Base-by-base conservation (phyloP, 2,888 invertebrate species). In the Hirtodrosophila confusa region DNA sequence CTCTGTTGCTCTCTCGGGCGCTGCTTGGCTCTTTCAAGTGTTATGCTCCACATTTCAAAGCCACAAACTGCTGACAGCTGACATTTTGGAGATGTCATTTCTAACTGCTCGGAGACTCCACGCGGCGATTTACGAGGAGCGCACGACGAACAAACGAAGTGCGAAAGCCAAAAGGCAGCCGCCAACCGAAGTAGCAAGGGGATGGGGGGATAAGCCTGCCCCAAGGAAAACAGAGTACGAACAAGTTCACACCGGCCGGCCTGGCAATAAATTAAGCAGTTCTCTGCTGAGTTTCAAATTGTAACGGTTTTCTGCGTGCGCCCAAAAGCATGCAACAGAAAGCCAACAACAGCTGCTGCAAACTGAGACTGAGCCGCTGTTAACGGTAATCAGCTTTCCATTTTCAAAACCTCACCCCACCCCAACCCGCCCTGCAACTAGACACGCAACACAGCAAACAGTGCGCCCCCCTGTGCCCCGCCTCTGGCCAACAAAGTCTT, bases 31-130 rank as follows among this genome's bases (percentile, higher is more conserved):
- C 17, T 49, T 40, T 39, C 12, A 48, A 62, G 50, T 67, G 51
- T 37, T 64, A 41, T 80, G 80, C 65, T 80, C 78, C 69, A 75
- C 82, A 70, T 82, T 77, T 79, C 51, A 85, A 79, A 77, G 77
- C 77, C 82, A 63, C 79, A 72, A 77, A 67, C 80, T 76, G 78
- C 76, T 78, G 83, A 83, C 76, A 78, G 78, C 73, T 82, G 83
- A 83, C 78, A 71, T 67, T 80, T 78, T 78, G 69, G 61, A 76
- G 69, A 66, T 80, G 76, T 74, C 78, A 79, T 62, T 79, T 75
- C 69, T 40, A 72, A 53, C 63, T 49, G 69, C 53, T 55, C 48
- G 51, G 53, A 40, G 49, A 63, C 45, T 24, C 53, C 45, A 45
- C 39, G 61, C 72, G 41, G 49, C 67, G 58, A 66, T 78, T 75